Evolutionary conservation across 2,888 invertebrate genomes (phyloP), one percentile per base, ranked within the genome.

Genomic region (Hydroisotoma schaefferi): DNA sequence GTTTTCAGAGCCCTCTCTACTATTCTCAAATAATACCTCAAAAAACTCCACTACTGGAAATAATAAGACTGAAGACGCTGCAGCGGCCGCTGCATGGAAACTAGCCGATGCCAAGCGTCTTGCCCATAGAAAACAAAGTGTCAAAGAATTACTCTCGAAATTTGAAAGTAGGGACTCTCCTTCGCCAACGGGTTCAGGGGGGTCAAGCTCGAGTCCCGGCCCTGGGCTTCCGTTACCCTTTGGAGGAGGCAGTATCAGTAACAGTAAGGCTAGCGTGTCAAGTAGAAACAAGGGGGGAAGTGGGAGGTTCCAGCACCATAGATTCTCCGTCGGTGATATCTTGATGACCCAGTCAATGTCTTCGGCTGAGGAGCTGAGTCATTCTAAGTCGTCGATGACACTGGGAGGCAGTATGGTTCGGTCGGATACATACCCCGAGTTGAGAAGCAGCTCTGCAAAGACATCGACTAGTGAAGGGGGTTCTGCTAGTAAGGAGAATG

Each of bases 91-190:
- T 43, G 69, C 71, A 8, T 72, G 72, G 72, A 72, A 68, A 57
- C 51, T 68, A 27, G 66, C 67, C 1, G 72, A 72, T 57, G 71
- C 71, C 20, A 71, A 71, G 55, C 48, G 69, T 15, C 61, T 72
- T n/a, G 73, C 63, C 67, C 53, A 74, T 74, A 51, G 77, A 55
- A 75, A 77, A 73, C 78, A 78, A 48, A 85, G 84, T 67, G 85
- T 85, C 0, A 80, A 82, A 64, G 84, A 85, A 66, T 72, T 85
- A 59, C 83, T 85, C 15, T 82, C 81, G 23, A 80, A 83, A 65
- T 85, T 85, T 65, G 85, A 85, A 73, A 25, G 83, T 83, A 61
- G 84, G 43, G 28, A 48, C 3, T 12, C 44, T 6, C 33, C 55
- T 20, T 44, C 46, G 2, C 28, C 44, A 25, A 40, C 40, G 2